A percentile compares a stretch with the other conserved stretches of the same genome.
Evolutionary conservation across 2,888 invertebrate genomes (phyloP).

Genomic region (Theretra japonica): DNA sequence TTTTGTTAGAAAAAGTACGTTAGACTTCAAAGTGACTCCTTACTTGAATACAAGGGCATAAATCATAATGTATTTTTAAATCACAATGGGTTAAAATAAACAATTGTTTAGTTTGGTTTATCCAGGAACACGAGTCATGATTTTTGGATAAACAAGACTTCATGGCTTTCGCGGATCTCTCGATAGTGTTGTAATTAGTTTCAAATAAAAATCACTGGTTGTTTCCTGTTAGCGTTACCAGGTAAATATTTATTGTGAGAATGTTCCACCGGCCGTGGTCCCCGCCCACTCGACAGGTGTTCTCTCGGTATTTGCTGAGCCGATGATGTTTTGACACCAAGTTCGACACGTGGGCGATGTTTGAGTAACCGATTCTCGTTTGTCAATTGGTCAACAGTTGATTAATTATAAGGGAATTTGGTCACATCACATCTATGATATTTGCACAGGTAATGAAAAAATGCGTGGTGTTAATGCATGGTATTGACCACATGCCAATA

Average conservation of each 20-base stretch:
- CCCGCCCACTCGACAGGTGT: conserved; percentile 80
- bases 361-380: conserved; percentile 50
- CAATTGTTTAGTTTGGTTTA: conserved; percentile 5
- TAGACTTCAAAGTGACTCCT: conserved; percentile 30
- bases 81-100: conserved; percentile 2
- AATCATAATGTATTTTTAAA: neutral
- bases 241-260: conserved; percentile 50
- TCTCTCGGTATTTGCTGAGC: conserved; percentile 59
- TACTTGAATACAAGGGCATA: conserved; percentile 7
- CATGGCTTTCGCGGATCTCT: neutral
- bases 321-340: conserved; percentile 55
- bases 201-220: conserved; percentile 40
- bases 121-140: neutral
- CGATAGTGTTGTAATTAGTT: conserved; percentile 38
- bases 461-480: neutral
- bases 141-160: neutral
- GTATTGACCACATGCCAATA: conserved; percentile 28
- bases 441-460: conserved; percentile 17
- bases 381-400: conserved; percentile 43
- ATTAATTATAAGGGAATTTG: conserved; percentile 37
- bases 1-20: conserved; percentile 16
- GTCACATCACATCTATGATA: conserved; percentile 3
- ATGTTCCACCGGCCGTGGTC: conserved; percentile 63
- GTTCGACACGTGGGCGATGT: conserved; percentile 57
- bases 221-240: conserved; percentile 53